phyloP scores from a whole-genome alignment of 2,888 invertebrate genomes.

The Napeogenes sylphis region DNA sequence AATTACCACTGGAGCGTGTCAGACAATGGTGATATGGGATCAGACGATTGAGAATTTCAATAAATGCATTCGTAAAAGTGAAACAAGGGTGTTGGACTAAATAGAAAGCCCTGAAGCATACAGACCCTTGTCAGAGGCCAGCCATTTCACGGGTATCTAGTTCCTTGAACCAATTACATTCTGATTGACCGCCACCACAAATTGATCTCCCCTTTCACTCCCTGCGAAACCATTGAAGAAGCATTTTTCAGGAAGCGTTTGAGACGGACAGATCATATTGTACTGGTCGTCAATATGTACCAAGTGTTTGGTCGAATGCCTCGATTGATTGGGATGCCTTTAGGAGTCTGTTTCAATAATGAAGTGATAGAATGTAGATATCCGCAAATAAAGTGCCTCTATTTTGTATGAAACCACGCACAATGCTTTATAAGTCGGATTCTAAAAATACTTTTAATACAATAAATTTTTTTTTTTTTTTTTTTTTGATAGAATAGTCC shows the following conservation, averaged over 20 bases:
- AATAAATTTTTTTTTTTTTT: too few relatives aligned
- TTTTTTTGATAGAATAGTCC: too few relatives aligned
- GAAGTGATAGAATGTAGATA: slow-evolving; percentile 46
- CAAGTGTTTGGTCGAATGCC: slow-evolving; percentile 63
- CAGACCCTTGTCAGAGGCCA: slow-evolving; percentile 67
- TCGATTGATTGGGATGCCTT: slow-evolving; percentile 63
- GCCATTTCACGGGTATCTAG: slow-evolving; percentile 75
- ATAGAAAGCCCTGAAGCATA: slow-evolving; percentile 56
- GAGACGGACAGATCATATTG: slow-evolving; percentile 38
- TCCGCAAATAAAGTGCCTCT: slow-evolving; percentile 1
- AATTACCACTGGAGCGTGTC: too few relatives aligned
- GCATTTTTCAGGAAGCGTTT: slow-evolving; percentile 25
- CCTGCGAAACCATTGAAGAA: slow-evolving; percentile 14
- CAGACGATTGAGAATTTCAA: slow-evolving; percentile 10
- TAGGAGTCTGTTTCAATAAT: slow-evolving; percentile 60
- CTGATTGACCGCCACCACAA: slow-evolving; percentile 62
- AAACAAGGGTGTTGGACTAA: slow-evolving; percentile 45
- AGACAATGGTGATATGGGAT: too few relatives aligned
- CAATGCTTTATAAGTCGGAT: background rate
- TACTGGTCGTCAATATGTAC: slow-evolving; percentile 46
- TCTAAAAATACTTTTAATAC: too few relatives aligned
- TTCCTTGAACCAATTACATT: slow-evolving; percentile 68
- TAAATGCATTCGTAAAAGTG: slow-evolving; percentile 23
- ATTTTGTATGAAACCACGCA: background rate
- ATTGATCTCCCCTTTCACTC: slow-evolving; percentile 37